These are phyloP conservation scores for Eretmodus cyanostictus DNA, from an alignment of 2,113 vertebrate genomes.

Conservation along the genomic window DNA sequence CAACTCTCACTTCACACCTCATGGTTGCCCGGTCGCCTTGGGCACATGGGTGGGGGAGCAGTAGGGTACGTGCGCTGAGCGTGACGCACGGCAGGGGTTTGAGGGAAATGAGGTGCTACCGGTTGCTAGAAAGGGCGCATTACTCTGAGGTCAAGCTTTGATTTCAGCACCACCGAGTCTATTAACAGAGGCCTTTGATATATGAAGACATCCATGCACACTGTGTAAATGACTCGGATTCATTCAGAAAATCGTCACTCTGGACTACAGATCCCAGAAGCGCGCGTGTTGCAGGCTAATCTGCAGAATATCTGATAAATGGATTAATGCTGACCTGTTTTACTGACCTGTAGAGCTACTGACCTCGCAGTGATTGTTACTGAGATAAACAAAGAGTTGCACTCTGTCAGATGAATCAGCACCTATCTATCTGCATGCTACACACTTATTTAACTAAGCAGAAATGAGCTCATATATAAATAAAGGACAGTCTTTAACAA, in stretches of 20 bases:
- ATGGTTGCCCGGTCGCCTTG: background rate
- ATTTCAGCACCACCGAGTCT: background rate
- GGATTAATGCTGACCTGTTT: constrained; percentile 43
- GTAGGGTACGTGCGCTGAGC: background rate
- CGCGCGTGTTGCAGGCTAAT: background rate
- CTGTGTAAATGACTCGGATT: background rate
- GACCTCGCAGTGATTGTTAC: background rate
- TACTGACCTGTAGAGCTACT: constrained; percentile 18
- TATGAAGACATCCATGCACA: background rate
- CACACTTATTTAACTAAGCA: background rate
- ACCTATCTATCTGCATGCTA: background rate
- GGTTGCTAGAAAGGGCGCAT: background rate
- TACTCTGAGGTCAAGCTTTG: background rate
- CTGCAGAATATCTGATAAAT: constrained; percentile 44
- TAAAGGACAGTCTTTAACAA: background rate
- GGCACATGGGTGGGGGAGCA: background rate
- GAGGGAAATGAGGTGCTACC: background rate
- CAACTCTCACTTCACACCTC: background rate
- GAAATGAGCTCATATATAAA: background rate
- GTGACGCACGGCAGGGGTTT: background rate
- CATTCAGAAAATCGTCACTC: background rate
- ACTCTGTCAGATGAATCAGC: background rate
- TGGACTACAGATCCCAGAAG: constrained; percentile 25
- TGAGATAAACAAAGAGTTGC: background rate
- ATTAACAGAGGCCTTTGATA: background rate